Percentiles rank a stretch among this genome's conserved stretches.
Conservation (phyloP, 2,888 invertebrate genomes). For the Brachyptera risi region DNA sequence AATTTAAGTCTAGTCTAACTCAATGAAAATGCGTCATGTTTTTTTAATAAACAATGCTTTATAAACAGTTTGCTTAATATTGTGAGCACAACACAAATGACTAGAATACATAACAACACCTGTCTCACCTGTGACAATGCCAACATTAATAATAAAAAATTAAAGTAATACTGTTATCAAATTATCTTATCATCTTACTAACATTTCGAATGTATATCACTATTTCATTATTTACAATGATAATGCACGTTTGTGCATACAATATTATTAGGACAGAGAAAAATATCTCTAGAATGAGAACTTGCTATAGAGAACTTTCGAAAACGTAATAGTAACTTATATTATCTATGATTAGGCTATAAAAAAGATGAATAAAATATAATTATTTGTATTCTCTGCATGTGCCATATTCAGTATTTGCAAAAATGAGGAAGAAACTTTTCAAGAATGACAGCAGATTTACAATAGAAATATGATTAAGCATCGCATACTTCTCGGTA, state of each 20-base stretch:
- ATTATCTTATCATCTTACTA: not conserved
- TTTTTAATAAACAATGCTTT: not conserved
- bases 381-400: no score
- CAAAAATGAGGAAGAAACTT: no score
- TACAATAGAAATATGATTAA: no score
- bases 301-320: no score
- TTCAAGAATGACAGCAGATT: no score
- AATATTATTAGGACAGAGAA: not conserved
- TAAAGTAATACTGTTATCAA: constrained; percentile 12
- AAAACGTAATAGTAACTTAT: no score
- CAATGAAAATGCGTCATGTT: not conserved
- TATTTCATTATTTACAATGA: constrained; percentile 1
- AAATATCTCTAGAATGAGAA: constrained; percentile 5
- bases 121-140: constrained; percentile 16
- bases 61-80: constrained; percentile 4
- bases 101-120: constrained; percentile 19
- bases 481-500: no score
- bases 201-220: not conserved
- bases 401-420: no score
- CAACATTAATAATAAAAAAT: constrained; percentile 12
- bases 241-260: not conserved
- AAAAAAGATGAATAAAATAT: no score
- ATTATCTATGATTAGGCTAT: no score
- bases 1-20: not conserved
- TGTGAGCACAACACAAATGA: constrained; percentile 20